These are phyloP conservation scores for Brenthis hecate DNA, from an alignment of 2,888 invertebrate species.

Conservation along the genomic window DNA sequence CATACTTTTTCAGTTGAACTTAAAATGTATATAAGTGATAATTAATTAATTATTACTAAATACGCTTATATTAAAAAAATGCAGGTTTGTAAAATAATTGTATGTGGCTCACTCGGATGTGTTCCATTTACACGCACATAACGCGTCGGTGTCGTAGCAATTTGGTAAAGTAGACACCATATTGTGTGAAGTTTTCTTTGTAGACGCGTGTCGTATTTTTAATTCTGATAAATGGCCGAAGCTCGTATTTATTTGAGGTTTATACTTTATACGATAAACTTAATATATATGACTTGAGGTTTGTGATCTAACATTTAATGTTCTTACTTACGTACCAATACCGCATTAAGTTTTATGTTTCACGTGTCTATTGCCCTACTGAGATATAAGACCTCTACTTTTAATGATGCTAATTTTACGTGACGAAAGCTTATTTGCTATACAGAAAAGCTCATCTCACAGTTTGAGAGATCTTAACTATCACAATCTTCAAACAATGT, in stretches of 20 bases:
- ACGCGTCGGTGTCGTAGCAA: constrained; percentile 1
- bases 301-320: background rate
- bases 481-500: too few species aligned
- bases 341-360: background rate
- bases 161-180: constrained; percentile 15
- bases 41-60: background rate
- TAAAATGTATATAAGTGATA: too few species aligned
- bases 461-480: too few species aligned
- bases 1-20: too few species aligned
- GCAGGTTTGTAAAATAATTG: background rate
- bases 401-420: too few species aligned
- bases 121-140: background rate
- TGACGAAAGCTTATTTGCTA: too few species aligned
- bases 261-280: constrained; percentile 5
- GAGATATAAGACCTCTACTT: background rate
- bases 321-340: background rate
- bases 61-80: background rate
- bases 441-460: too few species aligned
- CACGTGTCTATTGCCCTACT: background rate
- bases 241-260: background rate
- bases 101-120: background rate
- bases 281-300: background rate
- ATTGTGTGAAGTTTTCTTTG: constrained; percentile 3
- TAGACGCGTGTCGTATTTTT: constrained; percentile 11
- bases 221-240: constrained; percentile 5